Base-by-base conservation (phyloP, 2,888 invertebrate species). In the Herminia tarsipennalis region DNA sequence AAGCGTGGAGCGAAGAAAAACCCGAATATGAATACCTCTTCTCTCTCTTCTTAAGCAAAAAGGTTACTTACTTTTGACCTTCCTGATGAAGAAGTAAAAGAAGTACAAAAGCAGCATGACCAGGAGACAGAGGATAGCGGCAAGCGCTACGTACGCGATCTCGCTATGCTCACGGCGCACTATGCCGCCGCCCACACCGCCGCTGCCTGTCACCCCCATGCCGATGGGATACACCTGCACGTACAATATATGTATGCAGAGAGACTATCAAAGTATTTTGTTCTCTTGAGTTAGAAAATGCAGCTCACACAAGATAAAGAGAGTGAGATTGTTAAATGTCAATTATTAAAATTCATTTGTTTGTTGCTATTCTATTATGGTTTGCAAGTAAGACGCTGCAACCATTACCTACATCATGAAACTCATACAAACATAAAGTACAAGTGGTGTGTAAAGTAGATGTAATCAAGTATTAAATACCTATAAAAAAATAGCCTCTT, bases 61-160 rank as follows among this genome's bases (percentile, higher is more conserved):
- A 14, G 5, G 5, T 4, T n/a, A n/a, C 51, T 38, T 43, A 88
- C 90, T 87, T 67, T 78, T 81, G 42, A 86, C 76, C 27, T 80
- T 77, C 47, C 65, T 74, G 50, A 88, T 58, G 66, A 87, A 88
- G 77, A 80, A 90, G 76, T 81, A 89, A 53, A 82, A 66, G 70
- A 86, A 87, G 78, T 90, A 90, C 48, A 78, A 73, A 53, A 83
- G 82, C 33, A 90, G 76, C 64, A 88, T 55, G 32, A 78, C 28
- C 27, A 90, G 76, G 53, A 90, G 77, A n/a, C 59, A 49, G 22
- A 86, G 51, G 33, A 89, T 78, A 21, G 78, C 84, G 10, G 59
- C 88, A 48, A 88, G 73, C 32, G 86, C 88, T 63, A 88, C 83
- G 78, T 76, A 88, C 2, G 86, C 85, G 9, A 71, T 61, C 65